Evolutionary conservation across 2,113 vertebrate species (phyloP).

Genomic region (Furnarius figulus): DNA sequence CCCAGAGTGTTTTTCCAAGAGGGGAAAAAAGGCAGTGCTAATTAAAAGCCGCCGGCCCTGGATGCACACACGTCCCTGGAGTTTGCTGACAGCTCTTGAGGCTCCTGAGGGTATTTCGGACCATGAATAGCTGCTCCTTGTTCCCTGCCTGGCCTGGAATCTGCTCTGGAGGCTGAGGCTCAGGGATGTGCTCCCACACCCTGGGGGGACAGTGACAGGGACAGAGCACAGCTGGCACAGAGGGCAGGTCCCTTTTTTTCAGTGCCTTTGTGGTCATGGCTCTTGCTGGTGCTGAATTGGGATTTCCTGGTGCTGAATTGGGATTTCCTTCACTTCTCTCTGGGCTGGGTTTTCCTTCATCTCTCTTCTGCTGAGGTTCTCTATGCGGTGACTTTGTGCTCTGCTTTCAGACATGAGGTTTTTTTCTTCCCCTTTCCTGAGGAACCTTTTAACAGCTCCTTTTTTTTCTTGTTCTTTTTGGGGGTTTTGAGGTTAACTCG

Average conservation of each 20-base stretch:
- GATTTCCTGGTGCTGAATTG: background rate
- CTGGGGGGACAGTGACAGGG: background rate
- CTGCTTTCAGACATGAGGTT: background rate
- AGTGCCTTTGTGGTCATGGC: background rate
- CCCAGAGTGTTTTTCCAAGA: background rate
- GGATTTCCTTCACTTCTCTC: background rate
- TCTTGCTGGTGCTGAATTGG: background rate
- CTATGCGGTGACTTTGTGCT: background rate
- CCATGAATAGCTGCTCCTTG: background rate
- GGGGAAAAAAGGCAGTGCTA: background rate
- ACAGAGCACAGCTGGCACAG: background rate
- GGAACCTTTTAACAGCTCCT: background rate
- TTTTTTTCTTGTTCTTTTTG: background rate
- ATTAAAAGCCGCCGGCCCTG: background rate
- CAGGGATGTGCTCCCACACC: background rate
- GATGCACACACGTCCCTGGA: background rate
- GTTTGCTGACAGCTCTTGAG: background rate
- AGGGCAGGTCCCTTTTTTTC: background rate
- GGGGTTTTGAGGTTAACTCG: fast-evolving
- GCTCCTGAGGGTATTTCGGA: background rate
- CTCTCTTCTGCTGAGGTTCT: background rate
- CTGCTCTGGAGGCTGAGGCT: background rate
- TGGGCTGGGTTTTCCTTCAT: background rate
- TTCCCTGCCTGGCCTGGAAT: background rate
- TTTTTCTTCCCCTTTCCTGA: background rate